A percentile compares a stretch with the other conserved stretches of the same genome.
These are phyloP conservation scores for Magallana angulata DNA, from an alignment of 1,140 invertebrate species.

Conservation along the genomic window DNA sequence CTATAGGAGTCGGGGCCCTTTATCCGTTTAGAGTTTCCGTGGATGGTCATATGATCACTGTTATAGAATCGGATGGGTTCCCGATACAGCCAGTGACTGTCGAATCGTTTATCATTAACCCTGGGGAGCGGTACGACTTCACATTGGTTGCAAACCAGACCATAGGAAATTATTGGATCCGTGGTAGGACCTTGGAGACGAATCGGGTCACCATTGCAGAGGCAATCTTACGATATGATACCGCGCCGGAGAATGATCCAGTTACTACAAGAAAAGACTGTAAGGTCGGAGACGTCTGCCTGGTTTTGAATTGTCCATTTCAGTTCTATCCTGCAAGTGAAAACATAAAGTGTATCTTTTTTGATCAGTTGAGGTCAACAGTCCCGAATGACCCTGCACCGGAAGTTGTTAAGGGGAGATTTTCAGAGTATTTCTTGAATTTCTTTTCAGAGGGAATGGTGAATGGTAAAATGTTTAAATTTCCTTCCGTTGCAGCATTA, in stretches of 20 bases:
- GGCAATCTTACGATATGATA: conserved; percentile 89
- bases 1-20: conserved; percentile 64
- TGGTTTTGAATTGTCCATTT: conserved; percentile 65
- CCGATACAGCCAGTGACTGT: conserved; percentile 86
- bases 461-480: conserved; percentile 65
- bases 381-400: conserved; percentile 35
- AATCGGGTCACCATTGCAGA: conserved; percentile 55
- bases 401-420: background rate
- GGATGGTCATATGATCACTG: conserved; percentile 88
- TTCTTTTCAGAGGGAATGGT: conserved; percentile 69
- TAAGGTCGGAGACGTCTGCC: conserved; percentile 35
- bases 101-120: conserved; percentile 70
- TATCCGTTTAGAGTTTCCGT: conserved; percentile 83
- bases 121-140: conserved; percentile 92
- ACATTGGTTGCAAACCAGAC: conserved; percentile 87
- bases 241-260: conserved; percentile 82
- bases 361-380: conserved; percentile 50
- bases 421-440: conserved; percentile 64
- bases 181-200: conserved; percentile 80
- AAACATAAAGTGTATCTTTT: conserved; percentile 51
- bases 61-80: conserved; percentile 90
- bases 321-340: conserved; percentile 53
- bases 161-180: conserved; percentile 90
- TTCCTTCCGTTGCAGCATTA: conserved; percentile 61
- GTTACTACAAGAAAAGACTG: conserved; percentile 75